These are phyloP conservation scores for Notothenia coriiceps DNA, from an alignment of 2,113 vertebrate genomes.

Conservation along the genomic window DNA sequence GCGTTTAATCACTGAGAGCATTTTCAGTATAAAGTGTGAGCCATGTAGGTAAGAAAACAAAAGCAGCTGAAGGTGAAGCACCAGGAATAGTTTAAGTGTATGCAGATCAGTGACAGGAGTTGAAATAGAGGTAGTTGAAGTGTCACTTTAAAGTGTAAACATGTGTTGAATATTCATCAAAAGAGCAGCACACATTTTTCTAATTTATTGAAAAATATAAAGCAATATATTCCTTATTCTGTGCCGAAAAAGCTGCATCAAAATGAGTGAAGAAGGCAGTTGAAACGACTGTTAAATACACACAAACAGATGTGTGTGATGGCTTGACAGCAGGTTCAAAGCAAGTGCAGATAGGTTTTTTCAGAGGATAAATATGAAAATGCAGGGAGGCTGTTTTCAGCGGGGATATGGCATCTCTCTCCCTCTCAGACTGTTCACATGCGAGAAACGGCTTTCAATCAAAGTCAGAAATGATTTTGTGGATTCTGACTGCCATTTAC, in stretches of 20 bases:
- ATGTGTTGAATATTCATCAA: conserved; percentile 10
- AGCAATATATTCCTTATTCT: conserved; percentile 12
- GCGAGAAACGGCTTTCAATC: conserved; percentile 70
- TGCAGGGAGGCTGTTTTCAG: conserved; percentile 57
- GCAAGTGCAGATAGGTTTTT: conserved; percentile 54
- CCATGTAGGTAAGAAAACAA: conserved; percentile 4
- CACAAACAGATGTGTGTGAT: conserved; percentile 50
- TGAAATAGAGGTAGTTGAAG: conserved; percentile 24
- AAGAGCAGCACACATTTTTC: not conserved
- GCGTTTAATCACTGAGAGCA: not conserved
- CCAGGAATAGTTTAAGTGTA: conserved; percentile 9
- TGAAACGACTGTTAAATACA: conserved; percentile 42
- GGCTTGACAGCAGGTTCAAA: conserved; percentile 67
- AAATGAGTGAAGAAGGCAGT: conserved; percentile 17
- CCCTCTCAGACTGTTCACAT: conserved; percentile 55
- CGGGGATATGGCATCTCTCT: conserved; percentile 42
- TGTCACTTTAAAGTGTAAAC: conserved; percentile 24
- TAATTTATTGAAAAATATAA: conserved; percentile 17
- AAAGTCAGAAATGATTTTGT: conserved; percentile 69
- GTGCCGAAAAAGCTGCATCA: conserved; percentile 29
- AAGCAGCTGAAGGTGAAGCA: conserved; percentile 4
- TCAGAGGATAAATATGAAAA: conserved; percentile 67
- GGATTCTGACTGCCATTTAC: conserved; percentile 64
- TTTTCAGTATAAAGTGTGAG: not conserved
- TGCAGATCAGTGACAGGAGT: not conserved